Base-by-base conservation (phyloP, 1,140 invertebrate species). In the Elymnias hypermnestra region DNA sequence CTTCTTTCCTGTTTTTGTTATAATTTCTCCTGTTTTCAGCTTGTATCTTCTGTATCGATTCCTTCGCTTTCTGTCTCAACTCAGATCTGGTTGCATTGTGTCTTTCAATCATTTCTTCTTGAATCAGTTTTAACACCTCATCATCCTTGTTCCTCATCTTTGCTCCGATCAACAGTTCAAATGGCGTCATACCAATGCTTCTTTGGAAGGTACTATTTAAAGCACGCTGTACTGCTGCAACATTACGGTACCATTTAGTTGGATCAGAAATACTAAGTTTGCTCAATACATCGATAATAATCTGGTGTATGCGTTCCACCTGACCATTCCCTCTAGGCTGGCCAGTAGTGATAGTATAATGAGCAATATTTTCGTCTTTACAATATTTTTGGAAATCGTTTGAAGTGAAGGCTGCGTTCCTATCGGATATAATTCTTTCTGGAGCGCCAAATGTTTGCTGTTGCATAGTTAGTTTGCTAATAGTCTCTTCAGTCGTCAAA, bases 361-460 rank as follows among this genome's bases (percentile, higher is more conserved):
- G 18, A 15, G 23, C n/a, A 6, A 85, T 77, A 14, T 56, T 49
- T 53, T 81, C 63, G 5, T 46, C 12, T n/a, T 42, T 8, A 40
- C 72, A 78, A 49, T 76, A 81, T 0, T 55, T 38, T 33, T 62
- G 5, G 41, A 79, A 77, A 0, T 57, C 52, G 5, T 55, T 49
- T 4, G 63, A 42, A 0, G 75, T 86, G 40, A 86, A 86, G 0
- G 82, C 78, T 3, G 77, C 57, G 2, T 63, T 67, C 35, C 67
- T 28, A 35, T 82, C 74, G 0, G 63, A 57, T 1, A 83, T 61
- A 5, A 83, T 67, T 22, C 70, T 52, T 6, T 26, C 10, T 2
- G 73, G 75, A 18, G 63, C 61, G 6, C 76, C 74, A 63, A 81
- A 84, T 17, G 51, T 44, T 29, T 60, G 46, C 18, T 63, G 48